phyloP scores from a whole-genome alignment of 2,113 vertebrate genomes.

The Microtus oregoni region DNA sequence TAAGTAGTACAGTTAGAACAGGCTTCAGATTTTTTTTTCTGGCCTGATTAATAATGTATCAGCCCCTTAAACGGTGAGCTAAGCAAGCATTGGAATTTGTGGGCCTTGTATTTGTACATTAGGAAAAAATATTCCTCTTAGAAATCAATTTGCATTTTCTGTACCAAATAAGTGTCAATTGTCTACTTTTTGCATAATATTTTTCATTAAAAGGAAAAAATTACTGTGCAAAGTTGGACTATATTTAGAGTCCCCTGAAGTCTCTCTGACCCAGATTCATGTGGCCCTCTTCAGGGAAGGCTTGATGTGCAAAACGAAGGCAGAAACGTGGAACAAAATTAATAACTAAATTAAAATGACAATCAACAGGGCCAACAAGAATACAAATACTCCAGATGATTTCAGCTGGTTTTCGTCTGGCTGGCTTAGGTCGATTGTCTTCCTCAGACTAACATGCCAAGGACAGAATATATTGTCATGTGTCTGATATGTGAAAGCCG shows the following conservation, averaged over 20 bases:
- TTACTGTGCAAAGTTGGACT: slow-evolving; percentile 28
- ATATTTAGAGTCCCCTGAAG: slow-evolving; percentile 1
- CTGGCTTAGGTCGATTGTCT: slow-evolving; percentile 30
- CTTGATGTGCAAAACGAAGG: neutral
- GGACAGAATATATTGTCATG: slow-evolving; percentile 40
- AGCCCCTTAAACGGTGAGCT: neutral
- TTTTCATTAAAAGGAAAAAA: slow-evolving; percentile 35
- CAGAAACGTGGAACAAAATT: slow-evolving; percentile 38
- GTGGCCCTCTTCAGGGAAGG: neutral
- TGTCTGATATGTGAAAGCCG: slow-evolving; percentile 14
- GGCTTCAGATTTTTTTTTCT: neutral
- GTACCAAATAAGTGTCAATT: neutral
- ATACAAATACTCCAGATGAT: slow-evolving; percentile 33
- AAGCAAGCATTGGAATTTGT: neutral
- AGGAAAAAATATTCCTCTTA: slow-evolving; percentile 26
- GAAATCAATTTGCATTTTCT: slow-evolving; percentile 40
- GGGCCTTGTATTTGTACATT: neutral
- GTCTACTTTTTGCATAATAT: slow-evolving; percentile 24
- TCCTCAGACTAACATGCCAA: neutral
- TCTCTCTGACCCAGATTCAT: slow-evolving; percentile 54
- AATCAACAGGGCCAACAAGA: slow-evolving; percentile 43
- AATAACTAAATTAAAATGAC: slow-evolving; percentile 46
- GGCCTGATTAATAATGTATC: neutral
- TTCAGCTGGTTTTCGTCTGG: neutral
- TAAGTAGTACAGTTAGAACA: slow-evolving; percentile 48